Percentiles rank a stretch among this genome's conserved stretches.
phyloP scores from a whole-genome alignment of 2,113 vertebrate species.

The Orcinus orca region DNA sequence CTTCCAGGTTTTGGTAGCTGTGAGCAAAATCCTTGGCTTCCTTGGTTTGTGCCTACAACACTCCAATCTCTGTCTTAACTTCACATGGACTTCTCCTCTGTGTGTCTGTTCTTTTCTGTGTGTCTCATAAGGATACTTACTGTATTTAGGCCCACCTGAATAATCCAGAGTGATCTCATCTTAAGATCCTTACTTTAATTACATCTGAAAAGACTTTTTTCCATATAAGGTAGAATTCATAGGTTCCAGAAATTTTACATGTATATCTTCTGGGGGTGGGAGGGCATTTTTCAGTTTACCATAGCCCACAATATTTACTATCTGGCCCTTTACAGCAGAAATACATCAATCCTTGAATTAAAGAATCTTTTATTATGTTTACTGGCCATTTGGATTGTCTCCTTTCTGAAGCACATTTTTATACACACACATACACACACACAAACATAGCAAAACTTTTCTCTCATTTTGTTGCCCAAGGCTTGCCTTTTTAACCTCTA shows the following conservation, averaged over 20 bases:
- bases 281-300: not conserved
- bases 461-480: not conserved
- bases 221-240: not conserved
- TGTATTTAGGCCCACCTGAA: not conserved
- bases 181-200: not conserved
- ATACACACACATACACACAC: not conserved
- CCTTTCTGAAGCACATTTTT: not conserved
- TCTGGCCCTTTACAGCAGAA: not conserved
- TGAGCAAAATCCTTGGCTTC: not conserved
- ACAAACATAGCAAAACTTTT: not conserved
- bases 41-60: not conserved
- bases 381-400: not conserved
- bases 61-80: not conserved
- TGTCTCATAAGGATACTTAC: not conserved
- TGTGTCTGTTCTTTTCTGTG: not conserved
- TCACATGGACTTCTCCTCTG: not conserved
- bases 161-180: not conserved
- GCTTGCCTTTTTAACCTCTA: not conserved
- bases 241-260: not conserved
- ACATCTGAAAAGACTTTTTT: not conserved
- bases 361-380: not conserved
- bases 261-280: not conserved
- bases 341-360: not conserved
- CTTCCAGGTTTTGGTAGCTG: not conserved
- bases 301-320: not conserved